Conservation (phyloP, 2,113 vertebrate genomes). For the Hiodon alosoides region DNA sequence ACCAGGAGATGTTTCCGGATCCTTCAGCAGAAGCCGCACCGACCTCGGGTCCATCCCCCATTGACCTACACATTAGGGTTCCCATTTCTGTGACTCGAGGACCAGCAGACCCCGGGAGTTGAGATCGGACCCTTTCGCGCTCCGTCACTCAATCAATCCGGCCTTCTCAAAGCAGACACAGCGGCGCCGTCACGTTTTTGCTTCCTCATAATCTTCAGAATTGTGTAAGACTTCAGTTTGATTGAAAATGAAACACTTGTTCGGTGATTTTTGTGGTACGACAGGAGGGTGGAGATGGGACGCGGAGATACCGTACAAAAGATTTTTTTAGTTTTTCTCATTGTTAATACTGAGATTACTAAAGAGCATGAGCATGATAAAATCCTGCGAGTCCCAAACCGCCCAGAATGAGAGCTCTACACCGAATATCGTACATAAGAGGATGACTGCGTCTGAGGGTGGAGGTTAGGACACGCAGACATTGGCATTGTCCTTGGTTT, state of each 20-base stretch:
- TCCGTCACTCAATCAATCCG: background rate
- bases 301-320: background rate
- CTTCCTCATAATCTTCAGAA: constrained; percentile 1
- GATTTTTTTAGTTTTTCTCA: constrained; percentile 19
- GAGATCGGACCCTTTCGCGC: background rate
- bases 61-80: background rate
- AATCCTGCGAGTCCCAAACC: constrained; percentile 14
- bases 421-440: constrained; percentile 18
- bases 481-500: constrained; percentile 76
- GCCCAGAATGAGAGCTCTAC: constrained; percentile 6
- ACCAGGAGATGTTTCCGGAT: background rate
- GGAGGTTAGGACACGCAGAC: constrained; percentile 71
- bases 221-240: background rate
- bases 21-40: background rate
- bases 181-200: background rate
- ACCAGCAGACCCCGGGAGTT: background rate
- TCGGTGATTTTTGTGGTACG: background rate
- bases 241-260: constrained; percentile 6
- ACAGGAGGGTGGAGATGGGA: background rate
- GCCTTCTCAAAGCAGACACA: background rate
- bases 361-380: constrained; percentile 6
- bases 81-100: background rate
- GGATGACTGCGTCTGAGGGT: constrained; percentile 30
- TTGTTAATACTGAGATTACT: constrained; percentile 16
- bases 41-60: background rate